Conservation (phyloP, 2,797 vertebrate species). For the Platalea minor region DNA sequence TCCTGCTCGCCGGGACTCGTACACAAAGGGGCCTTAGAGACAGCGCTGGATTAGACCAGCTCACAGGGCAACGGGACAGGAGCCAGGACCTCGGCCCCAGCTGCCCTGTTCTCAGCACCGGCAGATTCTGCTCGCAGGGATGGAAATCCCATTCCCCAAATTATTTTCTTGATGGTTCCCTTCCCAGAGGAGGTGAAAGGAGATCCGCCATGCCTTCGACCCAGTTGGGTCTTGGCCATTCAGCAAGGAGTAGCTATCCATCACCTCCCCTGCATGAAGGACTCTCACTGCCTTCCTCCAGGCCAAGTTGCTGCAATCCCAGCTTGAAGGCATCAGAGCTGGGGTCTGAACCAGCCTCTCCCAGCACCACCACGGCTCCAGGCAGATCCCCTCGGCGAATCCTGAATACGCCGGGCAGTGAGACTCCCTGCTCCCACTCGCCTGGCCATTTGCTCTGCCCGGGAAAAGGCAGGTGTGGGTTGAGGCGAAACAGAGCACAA, state of each 20-base stretch:
- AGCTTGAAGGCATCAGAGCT: neutral
- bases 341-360: neutral
- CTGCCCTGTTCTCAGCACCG: neutral
- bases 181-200: neutral
- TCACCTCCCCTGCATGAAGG: neutral
- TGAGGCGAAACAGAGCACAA: neutral
- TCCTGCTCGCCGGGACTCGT: neutral
- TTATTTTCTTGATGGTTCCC: neutral
- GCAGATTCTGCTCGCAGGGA: neutral
- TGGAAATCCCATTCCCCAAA: neutral
- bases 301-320: neutral
- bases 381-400: rapidly evolving
- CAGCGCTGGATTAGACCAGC: neutral
- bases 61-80: neutral
- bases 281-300: neutral
- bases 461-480: neutral
- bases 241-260: neutral
- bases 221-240: neutral
- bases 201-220: rapidly evolving
- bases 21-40: neutral
- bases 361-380: neutral
- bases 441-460: neutral
- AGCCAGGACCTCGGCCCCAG: neutral
- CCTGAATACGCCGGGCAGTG: rapidly evolving
- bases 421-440: neutral